Percentiles rank a stretch among this genome's conserved stretches.
Conservation (phyloP, 2,797 vertebrate genomes). For the Leptatherina wallacei region DNA sequence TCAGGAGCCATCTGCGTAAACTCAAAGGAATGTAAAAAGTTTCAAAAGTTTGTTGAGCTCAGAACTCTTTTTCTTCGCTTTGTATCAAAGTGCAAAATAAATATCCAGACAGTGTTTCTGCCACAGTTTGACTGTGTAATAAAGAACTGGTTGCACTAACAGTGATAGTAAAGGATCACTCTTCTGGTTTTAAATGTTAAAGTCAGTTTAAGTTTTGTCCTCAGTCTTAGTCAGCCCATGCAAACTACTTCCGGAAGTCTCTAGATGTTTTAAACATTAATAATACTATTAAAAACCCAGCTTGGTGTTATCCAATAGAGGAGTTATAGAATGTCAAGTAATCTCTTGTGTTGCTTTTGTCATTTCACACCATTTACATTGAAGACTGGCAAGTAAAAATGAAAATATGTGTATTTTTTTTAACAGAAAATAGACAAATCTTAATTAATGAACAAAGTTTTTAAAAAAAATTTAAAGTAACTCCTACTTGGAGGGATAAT, state of each 20-base stretch:
- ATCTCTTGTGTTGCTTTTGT: too few relatives aligned
- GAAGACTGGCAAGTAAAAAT: too few relatives aligned
- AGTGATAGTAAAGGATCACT: slow-evolving; percentile 2
- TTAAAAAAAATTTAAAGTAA: too few relatives aligned
- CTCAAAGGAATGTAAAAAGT: slow-evolving; percentile 37
- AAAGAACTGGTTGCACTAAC: not conserved
- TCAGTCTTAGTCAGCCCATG: not conserved
- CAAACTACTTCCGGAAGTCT: not conserved
- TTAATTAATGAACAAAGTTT: too few relatives aligned
- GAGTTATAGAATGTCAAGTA: too few relatives aligned
- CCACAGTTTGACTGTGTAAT: not conserved
- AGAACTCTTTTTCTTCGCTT: not conserved
- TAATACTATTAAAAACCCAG: too few relatives aligned
- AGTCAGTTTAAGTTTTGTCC: not conserved
- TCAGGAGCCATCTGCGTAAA: slow-evolving; percentile 26
- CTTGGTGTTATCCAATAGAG: too few relatives aligned
- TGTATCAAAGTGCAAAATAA: not conserved
- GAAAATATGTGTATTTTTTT: too few relatives aligned
- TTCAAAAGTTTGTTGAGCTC: slow-evolving; percentile 5
- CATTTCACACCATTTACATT: too few relatives aligned
- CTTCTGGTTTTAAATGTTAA: not conserved
- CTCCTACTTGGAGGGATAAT: too few relatives aligned
- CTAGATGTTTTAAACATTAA: too few relatives aligned
- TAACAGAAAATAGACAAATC: too few relatives aligned
- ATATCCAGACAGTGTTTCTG: not conserved